These are phyloP conservation scores for Siderastrea radians DNA, from an alignment of 92 coral and sea anemone genomes.

Conservation along the genomic window DNA sequence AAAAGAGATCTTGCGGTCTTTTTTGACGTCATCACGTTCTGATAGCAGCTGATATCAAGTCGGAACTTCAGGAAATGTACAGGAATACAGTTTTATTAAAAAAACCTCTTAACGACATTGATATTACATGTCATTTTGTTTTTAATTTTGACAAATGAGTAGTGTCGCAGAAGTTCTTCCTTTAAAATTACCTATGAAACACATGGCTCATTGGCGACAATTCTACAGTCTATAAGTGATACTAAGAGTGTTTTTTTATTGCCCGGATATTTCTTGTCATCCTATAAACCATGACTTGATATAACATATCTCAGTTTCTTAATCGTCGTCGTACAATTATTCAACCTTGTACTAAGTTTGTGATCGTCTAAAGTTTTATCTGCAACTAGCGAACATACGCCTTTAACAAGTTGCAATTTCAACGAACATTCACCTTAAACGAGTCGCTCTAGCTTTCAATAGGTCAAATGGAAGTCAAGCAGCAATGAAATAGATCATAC, in stretches of 20 bases:
- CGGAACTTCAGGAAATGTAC: neutral
- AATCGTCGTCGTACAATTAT: neutral
- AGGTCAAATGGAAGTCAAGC: neutral
- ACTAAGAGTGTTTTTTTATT: constrained; percentile 21
- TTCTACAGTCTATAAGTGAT: neutral
- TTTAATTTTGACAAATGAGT: constrained; percentile 9
- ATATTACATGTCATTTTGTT: constrained; percentile 25
- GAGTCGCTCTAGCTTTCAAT: too few relatives aligned
- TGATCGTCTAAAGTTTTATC: neutral
- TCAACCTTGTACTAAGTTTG: neutral
- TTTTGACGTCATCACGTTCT: constrained; percentile 9
- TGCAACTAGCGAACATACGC: too few relatives aligned
- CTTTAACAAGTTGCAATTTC: too few relatives aligned
- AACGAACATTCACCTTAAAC: too few relatives aligned
- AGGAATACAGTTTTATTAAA: neutral
- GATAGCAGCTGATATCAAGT: neutral
- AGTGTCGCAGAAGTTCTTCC: neutral
- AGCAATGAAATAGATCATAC: neutral
- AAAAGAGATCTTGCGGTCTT: neutral
- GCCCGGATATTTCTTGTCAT: constrained; percentile 42
- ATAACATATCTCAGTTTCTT: neutral
- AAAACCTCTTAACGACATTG: constrained; percentile 10
- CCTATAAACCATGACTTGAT: neutral
- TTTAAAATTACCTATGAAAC: neutral
- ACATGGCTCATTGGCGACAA: neutral